A percentile compares a stretch with the other conserved stretches of the same genome.
Evolutionary conservation across 2,888 invertebrate genomes (phyloP).

Genomic region (Cataglyphis livida): DNA sequence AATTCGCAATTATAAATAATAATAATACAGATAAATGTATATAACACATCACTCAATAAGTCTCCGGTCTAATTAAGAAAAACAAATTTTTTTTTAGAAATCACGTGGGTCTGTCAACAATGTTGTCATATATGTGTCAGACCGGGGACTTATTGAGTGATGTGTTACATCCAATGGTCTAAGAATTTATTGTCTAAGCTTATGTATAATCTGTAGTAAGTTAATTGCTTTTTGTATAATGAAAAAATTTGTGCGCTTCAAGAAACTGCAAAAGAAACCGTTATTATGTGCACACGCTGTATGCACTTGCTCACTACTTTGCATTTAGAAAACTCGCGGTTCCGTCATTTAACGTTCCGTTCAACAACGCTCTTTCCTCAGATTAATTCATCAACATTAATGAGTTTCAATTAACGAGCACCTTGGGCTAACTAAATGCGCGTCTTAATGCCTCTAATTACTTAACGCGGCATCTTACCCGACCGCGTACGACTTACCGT

Average conservation of each 20-base stretch:
- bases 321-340: conserved; percentile 22
- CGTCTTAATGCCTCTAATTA: conserved; percentile 30
- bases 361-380: conserved; percentile 1
- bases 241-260: neutral
- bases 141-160: too few species aligned
- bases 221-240: neutral
- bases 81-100: too few species aligned
- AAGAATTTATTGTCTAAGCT: neutral
- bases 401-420: conserved; percentile 43
- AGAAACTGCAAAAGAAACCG: neutral
- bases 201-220: neutral
- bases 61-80: too few species aligned
- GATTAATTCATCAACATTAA: conserved; percentile 49
- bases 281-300: neutral
- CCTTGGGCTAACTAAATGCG: conserved; percentile 6
- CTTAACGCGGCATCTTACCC: neutral
- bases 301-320: conserved; percentile 3
- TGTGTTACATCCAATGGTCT: neutral
- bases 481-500: conserved; percentile 71
- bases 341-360: conserved; percentile 30
- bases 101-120: too few species aligned
- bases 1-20: neutral
- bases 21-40: neutral
- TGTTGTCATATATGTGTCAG: too few species aligned
- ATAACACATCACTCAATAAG: too few species aligned